A percentile compares a stretch with the other conserved stretches of the same genome.
Evolutionary conservation across 1,140 invertebrate genomes (phyloP).

Genomic region (Diorhabda sublineata): DNA sequence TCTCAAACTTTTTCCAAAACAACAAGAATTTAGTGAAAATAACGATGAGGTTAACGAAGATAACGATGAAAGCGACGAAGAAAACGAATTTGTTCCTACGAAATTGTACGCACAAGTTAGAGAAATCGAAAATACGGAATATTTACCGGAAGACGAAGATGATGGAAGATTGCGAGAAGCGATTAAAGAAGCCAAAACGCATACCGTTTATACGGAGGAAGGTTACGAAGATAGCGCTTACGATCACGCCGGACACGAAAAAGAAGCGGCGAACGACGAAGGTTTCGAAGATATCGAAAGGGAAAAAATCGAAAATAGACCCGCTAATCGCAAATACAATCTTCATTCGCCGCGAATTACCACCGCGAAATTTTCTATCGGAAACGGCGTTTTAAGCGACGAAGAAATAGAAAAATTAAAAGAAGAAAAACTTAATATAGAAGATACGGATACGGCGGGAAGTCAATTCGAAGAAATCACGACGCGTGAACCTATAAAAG

Average conservation of each 20-base stretch:
- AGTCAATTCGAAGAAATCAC: constrained; percentile 5
- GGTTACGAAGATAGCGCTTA: constrained; percentile 74
- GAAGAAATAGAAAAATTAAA: constrained; percentile 13
- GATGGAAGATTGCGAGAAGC: constrained; percentile 59
- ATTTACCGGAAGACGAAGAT: constrained; percentile 56
- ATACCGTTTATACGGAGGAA: constrained; percentile 72
- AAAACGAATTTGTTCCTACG: constrained; percentile 60
- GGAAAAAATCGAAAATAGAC: constrained; percentile 24
- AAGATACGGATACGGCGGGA: constrained; percentile 14
- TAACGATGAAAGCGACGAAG: constrained; percentile 29
- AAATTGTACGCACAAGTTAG: constrained; percentile 66
- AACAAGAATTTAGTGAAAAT: constrained; percentile 16
- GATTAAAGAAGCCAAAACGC: constrained; percentile 64
- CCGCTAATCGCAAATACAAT: constrained; percentile 17
- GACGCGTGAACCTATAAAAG: constrained; percentile 14
- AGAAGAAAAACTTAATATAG: constrained; percentile 10
- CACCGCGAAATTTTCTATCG: constrained; percentile 4
- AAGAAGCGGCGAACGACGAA: constrained; percentile 57
- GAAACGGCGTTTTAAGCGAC: constrained; percentile 5
- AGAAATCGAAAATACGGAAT: constrained; percentile 56
- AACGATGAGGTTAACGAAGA: constrained; percentile 11
- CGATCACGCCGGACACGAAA: constrained; percentile 68
- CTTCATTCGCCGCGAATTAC: constrained; percentile 8
- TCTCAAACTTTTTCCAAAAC: constrained; percentile 17
- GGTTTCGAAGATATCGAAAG: constrained; percentile 36